Evolutionary conservation across 2,113 vertebrate species (phyloP).

Genomic region (Picathartes gymnocephalus): DNA sequence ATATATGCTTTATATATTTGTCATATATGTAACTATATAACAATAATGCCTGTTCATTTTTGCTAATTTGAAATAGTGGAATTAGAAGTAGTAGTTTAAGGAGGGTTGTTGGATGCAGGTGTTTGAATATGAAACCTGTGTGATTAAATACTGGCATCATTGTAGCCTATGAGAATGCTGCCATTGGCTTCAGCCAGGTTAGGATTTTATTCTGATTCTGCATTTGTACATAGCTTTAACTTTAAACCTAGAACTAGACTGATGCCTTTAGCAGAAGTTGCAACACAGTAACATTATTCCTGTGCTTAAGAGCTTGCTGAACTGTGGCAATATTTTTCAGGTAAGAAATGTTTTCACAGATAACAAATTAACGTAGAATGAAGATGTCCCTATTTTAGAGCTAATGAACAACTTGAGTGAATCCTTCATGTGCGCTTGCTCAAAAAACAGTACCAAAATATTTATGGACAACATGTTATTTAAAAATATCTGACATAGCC

Average conservation of each 20-base stretch:
- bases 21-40: not conserved
- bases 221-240: not conserved
- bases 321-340: not conserved
- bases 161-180: not conserved
- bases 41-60: not conserved
- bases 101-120: constrained; percentile 29
- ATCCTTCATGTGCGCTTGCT: not conserved
- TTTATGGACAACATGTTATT: not conserved
- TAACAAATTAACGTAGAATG: not conserved
- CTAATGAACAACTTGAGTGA: not conserved
- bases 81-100: constrained; percentile 19
- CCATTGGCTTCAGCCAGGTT: not conserved
- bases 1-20: not conserved
- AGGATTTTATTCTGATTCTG: not conserved
- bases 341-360: constrained; percentile 30
- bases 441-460: not conserved
- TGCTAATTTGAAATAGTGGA: constrained; percentile 3
- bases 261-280: not conserved
- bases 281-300: not conserved
- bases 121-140: not conserved
- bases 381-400: constrained; percentile 27
- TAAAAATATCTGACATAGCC: not conserved
- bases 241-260: not conserved
- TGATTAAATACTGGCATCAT: not conserved
- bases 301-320: not conserved